These are phyloP conservation scores for Allolobophora icterica DNA, from an alignment of 2,888 invertebrate species.

Conservation along the genomic window DNA sequence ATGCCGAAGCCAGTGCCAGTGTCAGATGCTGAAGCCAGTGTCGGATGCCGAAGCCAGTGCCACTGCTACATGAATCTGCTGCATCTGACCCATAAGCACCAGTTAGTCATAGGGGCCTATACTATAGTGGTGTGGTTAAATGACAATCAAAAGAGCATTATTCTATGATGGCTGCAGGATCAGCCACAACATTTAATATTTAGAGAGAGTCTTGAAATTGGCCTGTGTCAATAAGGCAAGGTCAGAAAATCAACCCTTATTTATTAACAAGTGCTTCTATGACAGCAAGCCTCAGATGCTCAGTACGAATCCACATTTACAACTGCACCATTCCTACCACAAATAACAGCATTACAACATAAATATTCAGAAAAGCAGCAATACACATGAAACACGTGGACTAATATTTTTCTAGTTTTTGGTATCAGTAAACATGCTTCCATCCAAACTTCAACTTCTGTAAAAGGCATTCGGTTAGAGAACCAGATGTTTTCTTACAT, in stretches of 20 bases:
- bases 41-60: not conserved
- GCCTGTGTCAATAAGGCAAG: not conserved
- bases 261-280: not conserved
- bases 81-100: not conserved
- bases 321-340: not conserved
- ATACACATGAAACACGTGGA: not conserved
- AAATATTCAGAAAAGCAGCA: not conserved
- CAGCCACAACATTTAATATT: too few species aligned
- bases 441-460: not conserved
- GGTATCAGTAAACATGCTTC: not conserved
- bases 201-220: not conserved
- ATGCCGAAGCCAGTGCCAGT: too few species aligned
- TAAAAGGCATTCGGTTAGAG: not conserved
- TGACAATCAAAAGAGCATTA: not conserved
- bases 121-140: not conserved
- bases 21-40: too few species aligned
- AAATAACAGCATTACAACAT: not conserved
- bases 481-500: not conserved
- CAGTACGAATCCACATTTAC: not conserved
- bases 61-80: too few species aligned
- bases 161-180: not conserved
- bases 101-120: not conserved
- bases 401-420: not conserved
- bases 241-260: not conserved
- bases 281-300: not conserved